Conservation (phyloP, 2,888 invertebrate genomes). For the Dasypolia templi region DNA sequence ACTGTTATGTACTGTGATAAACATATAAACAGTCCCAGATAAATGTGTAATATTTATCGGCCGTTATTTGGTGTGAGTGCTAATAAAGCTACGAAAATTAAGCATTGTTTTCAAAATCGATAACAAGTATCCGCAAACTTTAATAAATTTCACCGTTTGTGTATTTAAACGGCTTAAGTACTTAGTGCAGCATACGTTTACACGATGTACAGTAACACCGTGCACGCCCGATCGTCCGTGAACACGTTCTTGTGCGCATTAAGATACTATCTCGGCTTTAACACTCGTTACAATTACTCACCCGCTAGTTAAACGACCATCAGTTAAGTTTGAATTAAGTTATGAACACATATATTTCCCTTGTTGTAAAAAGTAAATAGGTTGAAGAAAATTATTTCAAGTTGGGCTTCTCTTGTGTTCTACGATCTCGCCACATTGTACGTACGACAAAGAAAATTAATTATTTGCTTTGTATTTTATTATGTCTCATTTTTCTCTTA, state of each 20-base stretch:
- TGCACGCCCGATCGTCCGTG: conserved; percentile 31
- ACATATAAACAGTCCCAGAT: neutral
- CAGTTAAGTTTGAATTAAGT: conserved; percentile 47
- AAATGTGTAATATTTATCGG: neutral
- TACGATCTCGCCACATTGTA: conserved; percentile 24
- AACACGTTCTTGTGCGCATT: conserved; percentile 45
- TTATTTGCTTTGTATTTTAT: conserved; percentile 45
- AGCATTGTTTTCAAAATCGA: neutral
- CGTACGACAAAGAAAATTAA: conserved; percentile 45
- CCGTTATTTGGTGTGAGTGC: neutral
- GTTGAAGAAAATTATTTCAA: conserved; percentile 1
- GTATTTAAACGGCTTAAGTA: conserved; percentile 53
- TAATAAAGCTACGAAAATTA: neutral
- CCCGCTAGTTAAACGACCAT: conserved; percentile 53
- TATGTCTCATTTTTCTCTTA: conserved; percentile 13
- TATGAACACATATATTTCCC: conserved; percentile 18
- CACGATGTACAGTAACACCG: conserved; percentile 33
- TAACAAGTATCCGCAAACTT: conserved; percentile 9
- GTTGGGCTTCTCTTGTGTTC: conserved; percentile 7
- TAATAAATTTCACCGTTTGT: conserved; percentile 12
- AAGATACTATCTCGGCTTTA: conserved; percentile 55
- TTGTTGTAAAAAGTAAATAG: conserved; percentile 20
- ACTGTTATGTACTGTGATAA: neutral
- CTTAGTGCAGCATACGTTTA: conserved; percentile 53
- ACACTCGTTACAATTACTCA: conserved; percentile 66